A percentile compares a stretch with the other conserved stretches of the same genome.
Evolutionary conservation across 53 echinoderm and acorn worm genomes (phyloP).

Genomic region (Zoroaster sp.): DNA sequence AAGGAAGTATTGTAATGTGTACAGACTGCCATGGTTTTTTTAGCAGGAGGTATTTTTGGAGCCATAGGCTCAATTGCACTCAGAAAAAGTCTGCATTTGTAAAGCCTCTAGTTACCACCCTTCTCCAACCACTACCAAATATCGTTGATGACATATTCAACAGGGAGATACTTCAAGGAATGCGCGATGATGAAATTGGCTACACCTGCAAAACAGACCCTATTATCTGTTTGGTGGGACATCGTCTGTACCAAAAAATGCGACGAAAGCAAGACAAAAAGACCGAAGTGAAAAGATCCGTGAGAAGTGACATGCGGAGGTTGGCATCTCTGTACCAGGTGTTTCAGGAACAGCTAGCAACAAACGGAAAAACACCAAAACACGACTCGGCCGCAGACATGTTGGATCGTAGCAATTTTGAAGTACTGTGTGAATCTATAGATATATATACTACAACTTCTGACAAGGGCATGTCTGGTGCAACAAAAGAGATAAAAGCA

Average conservation of each 20-base stretch:
- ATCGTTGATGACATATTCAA: not conserved
- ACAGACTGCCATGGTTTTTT: slow-evolving; percentile 10
- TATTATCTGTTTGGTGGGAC: slow-evolving; percentile 11
- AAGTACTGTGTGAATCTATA: not conserved
- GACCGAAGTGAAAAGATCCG: slow-evolving; percentile 9
- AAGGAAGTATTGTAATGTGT: not conserved
- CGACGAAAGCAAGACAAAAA: slow-evolving; percentile 31
- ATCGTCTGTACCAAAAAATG: slow-evolving; percentile 7
- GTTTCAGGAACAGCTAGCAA: not conserved
- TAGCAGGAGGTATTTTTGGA: not conserved
- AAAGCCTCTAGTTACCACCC: not conserved
- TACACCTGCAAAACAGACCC: slow-evolving; percentile 8
- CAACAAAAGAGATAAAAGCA: no score
- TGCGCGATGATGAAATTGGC: slow-evolving; percentile 47
- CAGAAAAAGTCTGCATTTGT: not conserved
- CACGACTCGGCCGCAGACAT: not conserved
- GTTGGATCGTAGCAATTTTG: not conserved
- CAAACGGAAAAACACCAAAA: no score
- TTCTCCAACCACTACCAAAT: slow-evolving; percentile 1
- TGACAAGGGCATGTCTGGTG: not conserved
- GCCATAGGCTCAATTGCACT: not conserved
- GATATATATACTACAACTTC: no score
- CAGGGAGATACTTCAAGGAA: not conserved
- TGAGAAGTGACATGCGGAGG: slow-evolving; percentile 27
- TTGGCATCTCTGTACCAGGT: not conserved